Base-by-base conservation (phyloP, 2,797 vertebrate genomes). In the Peromyscus nudipes region DNA sequence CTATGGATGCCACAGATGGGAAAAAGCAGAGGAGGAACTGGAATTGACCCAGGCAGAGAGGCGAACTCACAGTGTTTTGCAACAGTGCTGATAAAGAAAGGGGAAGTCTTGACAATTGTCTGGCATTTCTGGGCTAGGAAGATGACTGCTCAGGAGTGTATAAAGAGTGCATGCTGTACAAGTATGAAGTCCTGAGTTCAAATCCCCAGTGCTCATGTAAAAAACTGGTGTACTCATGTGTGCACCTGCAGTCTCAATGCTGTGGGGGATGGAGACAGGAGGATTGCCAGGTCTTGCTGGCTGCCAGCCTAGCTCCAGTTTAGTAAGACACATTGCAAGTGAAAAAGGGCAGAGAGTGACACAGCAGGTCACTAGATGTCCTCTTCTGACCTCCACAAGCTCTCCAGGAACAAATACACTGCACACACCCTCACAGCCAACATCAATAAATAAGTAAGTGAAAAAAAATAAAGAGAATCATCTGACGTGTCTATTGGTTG, bases 1-100 rank as follows among this genome's bases (percentile, higher is more conserved):
- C 84, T 21, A 0, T 0, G 27, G 34, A 21, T 10, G n/a, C 60
- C 19, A 75, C 25, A 75, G 40, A 19, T 0, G 0, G 37, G 67
- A 37, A 17, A 34, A 27, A 4, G 23, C 0, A 14, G 0, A 57
- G 43, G 31, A 12, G 40, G 52, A 69, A 52, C 6, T 13, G 40
- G 2, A 43, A 40, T 1, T 0, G 17, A 34, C 8, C 0, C 12
- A 12, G 89, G 57, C 62, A 49, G 40, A 69, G 16, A 92, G n/a
- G 40, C 1, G 13, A 27, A 57, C 10, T 23, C 4, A 37, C 64
- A 65, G 77, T 40, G 67, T 46, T 71, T 49, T 55, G 25, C 64
- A 62, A 65, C 57, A 60, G 75, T 6, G 67, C 65, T 71, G 67
- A 29, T 57, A 10, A 76, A 17, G n/a, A 6, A 76, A 17, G n/a